Evolutionary conservation across 2,888 invertebrate species (phyloP), one percentile per base, ranked within the genome.

Genomic region (Cantharis rustica): DNA sequence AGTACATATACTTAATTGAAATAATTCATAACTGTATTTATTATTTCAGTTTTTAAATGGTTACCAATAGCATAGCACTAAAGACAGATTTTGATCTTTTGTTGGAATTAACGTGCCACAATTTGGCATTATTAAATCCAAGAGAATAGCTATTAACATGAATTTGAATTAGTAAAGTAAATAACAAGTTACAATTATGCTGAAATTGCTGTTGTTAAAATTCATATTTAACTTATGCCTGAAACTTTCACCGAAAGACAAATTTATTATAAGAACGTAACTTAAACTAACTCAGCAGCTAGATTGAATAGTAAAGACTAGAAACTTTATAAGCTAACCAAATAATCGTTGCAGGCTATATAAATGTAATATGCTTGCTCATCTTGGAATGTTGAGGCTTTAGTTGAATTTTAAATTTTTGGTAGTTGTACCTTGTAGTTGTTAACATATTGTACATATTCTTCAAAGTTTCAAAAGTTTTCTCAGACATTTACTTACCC

Each of bases 151-250:
- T n/a, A 47, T 47, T 47, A 47, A 47, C 47, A 47, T 47, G 47
- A 47, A 47, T 47, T 47, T 47, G 20, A 74, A 70, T 70, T 74
- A 63, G 47, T 70, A 74, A 70, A 68, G 70, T 70, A 74, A 74
- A 74, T 66, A 73, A 63, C 47, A 74, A 74, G 70, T 74, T 74
- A 74, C 61, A 47, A 69, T 64, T 74, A 31, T 74, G 63, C 31
- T 64, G 64, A 64, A 74, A 74, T 64, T 71, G 71, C 71, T 75
- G 66, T 68, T 71, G 31, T 68, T 68, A 62, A 68, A 75, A 71
- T 61, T 75, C 26, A 68, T 71, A 71, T 75, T 75, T 75, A 71
- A 71, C 26, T 75, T 75, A 15, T 17, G 61, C 27, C 9, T 13
- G 69, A 64, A 73, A 74, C 69, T 74, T 74, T 66, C 20, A 20